Evolutionary conservation across 2,113 vertebrate species (phyloP).

Genomic region (Poecile atricapillus): DNA sequence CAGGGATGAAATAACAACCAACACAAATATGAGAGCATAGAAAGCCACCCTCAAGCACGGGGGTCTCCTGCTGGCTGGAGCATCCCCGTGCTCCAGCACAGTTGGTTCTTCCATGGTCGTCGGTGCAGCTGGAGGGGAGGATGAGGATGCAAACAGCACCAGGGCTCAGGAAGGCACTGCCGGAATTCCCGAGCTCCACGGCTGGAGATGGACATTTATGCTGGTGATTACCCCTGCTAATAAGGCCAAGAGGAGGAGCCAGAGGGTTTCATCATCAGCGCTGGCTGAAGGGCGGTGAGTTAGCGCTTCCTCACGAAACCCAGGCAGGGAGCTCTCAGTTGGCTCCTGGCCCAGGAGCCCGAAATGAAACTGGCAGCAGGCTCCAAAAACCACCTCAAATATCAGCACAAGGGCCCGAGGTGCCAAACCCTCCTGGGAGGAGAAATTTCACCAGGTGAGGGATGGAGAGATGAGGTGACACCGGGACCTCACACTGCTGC

Average conservation of each 20-base stretch:
- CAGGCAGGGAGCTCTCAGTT: background rate
- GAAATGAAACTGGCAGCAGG: background rate
- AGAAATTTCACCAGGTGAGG: background rate
- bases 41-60: background rate
- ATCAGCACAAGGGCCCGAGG: rapidly evolving
- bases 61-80: background rate
- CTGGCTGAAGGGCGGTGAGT: background rate
- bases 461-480: background rate
- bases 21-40: background rate
- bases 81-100: background rate
- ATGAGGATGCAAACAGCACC: background rate
- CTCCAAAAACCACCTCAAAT: background rate
- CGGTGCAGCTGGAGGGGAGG: background rate
- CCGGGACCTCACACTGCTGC: background rate
- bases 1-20: background rate
- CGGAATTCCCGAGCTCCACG: background rate
- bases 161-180: background rate
- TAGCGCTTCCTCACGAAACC: background rate
- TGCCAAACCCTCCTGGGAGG: background rate
- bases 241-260: slow-evolving; percentile 43
- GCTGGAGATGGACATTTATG: background rate
- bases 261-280: background rate
- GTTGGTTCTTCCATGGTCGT: background rate
- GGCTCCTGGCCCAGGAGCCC: background rate
- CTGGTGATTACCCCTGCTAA: background rate